Percentiles rank a stretch among this genome's conserved stretches.
These are phyloP conservation scores for Tromatobia lineatoria DNA, from an alignment of 2,888 invertebrate species.

Conservation along the genomic window DNA sequence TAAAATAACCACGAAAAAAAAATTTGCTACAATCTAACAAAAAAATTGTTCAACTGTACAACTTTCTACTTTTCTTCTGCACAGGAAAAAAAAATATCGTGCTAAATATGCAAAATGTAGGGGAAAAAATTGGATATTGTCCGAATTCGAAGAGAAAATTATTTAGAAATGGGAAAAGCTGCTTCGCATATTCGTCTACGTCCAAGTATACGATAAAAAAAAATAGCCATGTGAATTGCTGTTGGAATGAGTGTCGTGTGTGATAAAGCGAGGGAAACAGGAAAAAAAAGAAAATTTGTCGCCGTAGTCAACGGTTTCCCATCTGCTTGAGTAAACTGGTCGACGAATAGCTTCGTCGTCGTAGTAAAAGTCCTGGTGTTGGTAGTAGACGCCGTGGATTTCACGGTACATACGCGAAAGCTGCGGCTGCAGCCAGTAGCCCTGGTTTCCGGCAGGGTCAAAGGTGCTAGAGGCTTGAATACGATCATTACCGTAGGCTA, in stretches of 20 bases:
- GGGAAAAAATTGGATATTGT: not conserved
- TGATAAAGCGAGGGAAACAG: conserved; percentile 39
- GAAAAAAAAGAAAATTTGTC: conserved; percentile 68
- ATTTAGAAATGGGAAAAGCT: conserved; percentile 13
- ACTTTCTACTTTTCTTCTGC: not conserved
- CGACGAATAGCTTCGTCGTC: conserved; percentile 64
- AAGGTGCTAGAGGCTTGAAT: conserved; percentile 79
- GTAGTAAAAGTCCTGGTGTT: conserved; percentile 51
- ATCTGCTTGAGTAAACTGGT: conserved; percentile 79
- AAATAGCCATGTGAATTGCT: conserved; percentile 54
- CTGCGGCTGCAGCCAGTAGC: conserved; percentile 27
- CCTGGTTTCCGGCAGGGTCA: conserved; percentile 72
- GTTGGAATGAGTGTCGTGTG: conserved; percentile 56
- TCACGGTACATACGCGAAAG: conserved; percentile 45
- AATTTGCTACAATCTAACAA: too few species aligned
- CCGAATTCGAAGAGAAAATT: not conserved
- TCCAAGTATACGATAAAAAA: conserved; percentile 42
- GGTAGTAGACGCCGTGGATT: conserved; percentile 47
- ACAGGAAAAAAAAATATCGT: too few species aligned
- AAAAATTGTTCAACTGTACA: too few species aligned
- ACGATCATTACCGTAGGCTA: conserved; percentile 78
- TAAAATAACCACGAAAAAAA: too few species aligned
- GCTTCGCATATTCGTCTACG: conserved; percentile 7
- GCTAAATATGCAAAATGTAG: too few species aligned
- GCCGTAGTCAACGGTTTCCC: conserved; percentile 70